Conservation (phyloP, 2,113 vertebrate genomes). For the Notechis scutatus region DNA sequence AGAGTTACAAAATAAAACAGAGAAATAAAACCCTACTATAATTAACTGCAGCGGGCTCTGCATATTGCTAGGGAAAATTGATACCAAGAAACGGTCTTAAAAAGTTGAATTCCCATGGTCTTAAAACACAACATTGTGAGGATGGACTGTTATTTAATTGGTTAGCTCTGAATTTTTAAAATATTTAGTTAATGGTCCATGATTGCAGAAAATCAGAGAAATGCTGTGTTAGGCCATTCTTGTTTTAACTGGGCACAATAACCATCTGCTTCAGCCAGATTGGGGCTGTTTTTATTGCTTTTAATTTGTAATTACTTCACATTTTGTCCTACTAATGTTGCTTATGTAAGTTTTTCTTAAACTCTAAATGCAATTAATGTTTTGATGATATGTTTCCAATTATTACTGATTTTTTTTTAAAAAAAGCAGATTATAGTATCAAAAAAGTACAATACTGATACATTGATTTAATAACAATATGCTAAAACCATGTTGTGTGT, state of each 20-base stretch:
- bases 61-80: background rate
- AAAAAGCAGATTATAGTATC: background rate
- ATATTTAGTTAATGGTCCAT: background rate
- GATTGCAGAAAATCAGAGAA: background rate
- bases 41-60: background rate
- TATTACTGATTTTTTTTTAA: background rate
- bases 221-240: background rate
- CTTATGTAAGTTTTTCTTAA: background rate
- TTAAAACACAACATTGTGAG: background rate
- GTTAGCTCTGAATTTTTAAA: background rate
- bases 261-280: background rate
- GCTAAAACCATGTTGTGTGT: background rate
- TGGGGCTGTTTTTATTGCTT: background rate
- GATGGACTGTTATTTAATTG: background rate
- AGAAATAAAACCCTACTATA: background rate
- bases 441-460: background rate
- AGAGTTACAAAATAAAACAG: conserved; percentile 13
- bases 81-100: background rate
- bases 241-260: background rate
- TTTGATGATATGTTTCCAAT: background rate
- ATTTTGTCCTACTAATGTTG: background rate
- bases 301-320: background rate
- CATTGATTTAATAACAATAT: background rate
- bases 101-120: background rate
- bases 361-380: background rate